Evolutionary conservation across 1,140 invertebrate species (phyloP), one percentile per base, ranked within the genome.

Genomic region (Diprion similis): DNA sequence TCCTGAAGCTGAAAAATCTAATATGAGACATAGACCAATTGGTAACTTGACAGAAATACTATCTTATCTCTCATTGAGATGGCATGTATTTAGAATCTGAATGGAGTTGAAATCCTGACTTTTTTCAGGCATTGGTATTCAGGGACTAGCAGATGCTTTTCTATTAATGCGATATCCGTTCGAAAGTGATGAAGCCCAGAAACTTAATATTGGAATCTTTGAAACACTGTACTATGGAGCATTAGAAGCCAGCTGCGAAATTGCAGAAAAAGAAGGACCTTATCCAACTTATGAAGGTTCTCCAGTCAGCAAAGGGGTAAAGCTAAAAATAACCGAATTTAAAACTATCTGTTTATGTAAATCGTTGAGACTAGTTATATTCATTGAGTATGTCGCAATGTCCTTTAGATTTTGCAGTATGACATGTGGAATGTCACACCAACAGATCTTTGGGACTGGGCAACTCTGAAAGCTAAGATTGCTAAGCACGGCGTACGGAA

Each of bases 191-290:
- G 92, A 97, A 84, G 97, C 98, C 0, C 90, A 93, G 74, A 89
- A 94, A 77, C 86, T 99, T 3, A 99, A 99, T 87, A 94, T 94
- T 77, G 93, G 99, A 84, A 99, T 99, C 75, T 99, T 99, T 89
- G 98, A 99, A 89, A 99, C 98, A 0, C 93, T 99, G 73, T 99
- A 99, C 86, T 99, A 95, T 88, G 96, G 94, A n/a, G 96, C 98
- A 2, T 86, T 99, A 76, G 97, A 99, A 88, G 95, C 97, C 0
- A 99, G 97, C 84, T 99, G 97, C 89, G 98, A 99, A 89, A 87
- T 99, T 68, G 97, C 99, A 13, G 90, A 97, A 85, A 91, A 93
- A 83, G 84, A 92, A 75, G 98, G 98, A 9, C 86, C 93, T 0
- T 99, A 99, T 84, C 94, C 96, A 82, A 97, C 96, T 0, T 99